Evolutionary conservation across 53 echinoderm and acorn worm species (phyloP).

Genomic region (Zoroaster sp.): DNA sequence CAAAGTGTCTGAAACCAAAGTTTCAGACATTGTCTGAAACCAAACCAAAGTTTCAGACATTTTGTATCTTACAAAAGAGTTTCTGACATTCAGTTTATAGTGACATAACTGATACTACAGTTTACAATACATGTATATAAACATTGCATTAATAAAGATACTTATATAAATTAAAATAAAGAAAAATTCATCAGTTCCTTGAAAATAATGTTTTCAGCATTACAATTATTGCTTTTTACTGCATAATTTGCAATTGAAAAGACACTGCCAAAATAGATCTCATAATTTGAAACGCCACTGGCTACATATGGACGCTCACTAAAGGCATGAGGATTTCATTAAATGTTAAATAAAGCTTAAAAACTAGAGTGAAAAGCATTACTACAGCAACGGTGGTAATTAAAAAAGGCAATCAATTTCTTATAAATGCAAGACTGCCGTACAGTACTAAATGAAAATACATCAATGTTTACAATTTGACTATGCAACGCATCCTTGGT

Average conservation of each 20-base stretch:
- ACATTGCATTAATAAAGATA: slow-evolving; percentile 24
- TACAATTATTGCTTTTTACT: slow-evolving; percentile 26
- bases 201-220: neutral
- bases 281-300: neutral
- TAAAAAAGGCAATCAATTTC: neutral
- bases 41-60: too few species aligned
- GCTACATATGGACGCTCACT: neutral
- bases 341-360: neutral
- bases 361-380: neutral
- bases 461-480: neutral
- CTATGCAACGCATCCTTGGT: neutral
- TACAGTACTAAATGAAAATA: neutral
- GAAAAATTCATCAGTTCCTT: neutral
- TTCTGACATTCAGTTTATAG: too few species aligned
- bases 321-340: neutral
- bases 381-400: slow-evolving; percentile 17
- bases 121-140: neutral
- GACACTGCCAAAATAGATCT: neutral
- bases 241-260: slow-evolving; percentile 12
- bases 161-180: slow-evolving; percentile 19
- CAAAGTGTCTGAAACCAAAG: too few species aligned
- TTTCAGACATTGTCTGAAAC: too few species aligned
- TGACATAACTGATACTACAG: neutral
- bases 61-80: too few species aligned
- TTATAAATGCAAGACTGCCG: neutral